Conservation (phyloP, 2,113 vertebrate species). For the cat (Felis catus) region F.catus_Fca126_mat1.0 CM031424.1:83055001-83055500, state of each 20-base stretch:
- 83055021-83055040: not conserved
- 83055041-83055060: not conserved
- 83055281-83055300: conserved; percentile 35
- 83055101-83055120: not conserved
- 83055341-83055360: not conserved
- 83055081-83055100: not conserved
- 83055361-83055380: not conserved
- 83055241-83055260: not conserved
- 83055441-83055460: not conserved
- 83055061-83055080: not conserved
- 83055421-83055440: not conserved
- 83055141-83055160: not conserved
- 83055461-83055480: conserved; percentile 25
- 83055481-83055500: not conserved
- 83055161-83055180: not conserved
- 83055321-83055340: not conserved
- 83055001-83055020: not conserved
- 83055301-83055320: not conserved
- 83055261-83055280: not conserved
- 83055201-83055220: not conserved
- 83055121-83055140: not conserved
- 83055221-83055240: not conserved
- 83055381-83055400: not conserved
- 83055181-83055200: not conserved
- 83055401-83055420: conserved; percentile 54